Conservation (phyloP, 2,113 vertebrate species). For the Empidonax alnorum region DNA sequence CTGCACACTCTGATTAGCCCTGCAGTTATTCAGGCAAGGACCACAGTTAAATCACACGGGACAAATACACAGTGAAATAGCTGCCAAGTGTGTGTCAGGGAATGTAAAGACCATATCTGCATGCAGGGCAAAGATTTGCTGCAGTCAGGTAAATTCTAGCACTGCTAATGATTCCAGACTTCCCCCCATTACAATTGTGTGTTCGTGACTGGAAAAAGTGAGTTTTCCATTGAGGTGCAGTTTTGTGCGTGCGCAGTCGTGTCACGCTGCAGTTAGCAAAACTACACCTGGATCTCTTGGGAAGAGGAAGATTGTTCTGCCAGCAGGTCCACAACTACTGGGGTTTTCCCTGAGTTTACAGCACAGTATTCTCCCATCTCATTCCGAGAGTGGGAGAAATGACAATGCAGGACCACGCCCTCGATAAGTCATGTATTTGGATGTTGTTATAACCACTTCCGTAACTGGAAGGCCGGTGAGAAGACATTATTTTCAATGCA, state of each 20-base stretch:
- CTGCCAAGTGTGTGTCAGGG: background rate
- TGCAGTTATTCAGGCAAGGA: background rate
- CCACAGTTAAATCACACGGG: background rate
- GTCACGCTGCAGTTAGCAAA: background rate
- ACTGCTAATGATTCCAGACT: background rate
- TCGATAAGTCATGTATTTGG: background rate
- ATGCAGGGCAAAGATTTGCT: background rate
- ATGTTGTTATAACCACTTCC: background rate
- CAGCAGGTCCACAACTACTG: background rate
- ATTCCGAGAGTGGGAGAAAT: background rate
- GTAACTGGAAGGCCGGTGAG: background rate
- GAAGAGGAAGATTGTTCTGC: background rate
- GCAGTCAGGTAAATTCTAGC: background rate
- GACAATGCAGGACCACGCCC: background rate
- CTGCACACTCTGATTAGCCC: fast-evolving
- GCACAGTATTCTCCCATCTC: background rate
- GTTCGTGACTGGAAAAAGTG: background rate
- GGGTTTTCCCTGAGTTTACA: background rate
- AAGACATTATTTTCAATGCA: background rate
- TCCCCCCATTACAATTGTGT: too few species aligned
- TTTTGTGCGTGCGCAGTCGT: background rate
- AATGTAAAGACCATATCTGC: background rate
- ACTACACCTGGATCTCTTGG: background rate
- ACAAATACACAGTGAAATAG: fast-evolving
- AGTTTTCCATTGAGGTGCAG: background rate